phyloP scores from a whole-genome alignment of 1,140 invertebrate genomes.

The Brachionus sp. region DNA sequence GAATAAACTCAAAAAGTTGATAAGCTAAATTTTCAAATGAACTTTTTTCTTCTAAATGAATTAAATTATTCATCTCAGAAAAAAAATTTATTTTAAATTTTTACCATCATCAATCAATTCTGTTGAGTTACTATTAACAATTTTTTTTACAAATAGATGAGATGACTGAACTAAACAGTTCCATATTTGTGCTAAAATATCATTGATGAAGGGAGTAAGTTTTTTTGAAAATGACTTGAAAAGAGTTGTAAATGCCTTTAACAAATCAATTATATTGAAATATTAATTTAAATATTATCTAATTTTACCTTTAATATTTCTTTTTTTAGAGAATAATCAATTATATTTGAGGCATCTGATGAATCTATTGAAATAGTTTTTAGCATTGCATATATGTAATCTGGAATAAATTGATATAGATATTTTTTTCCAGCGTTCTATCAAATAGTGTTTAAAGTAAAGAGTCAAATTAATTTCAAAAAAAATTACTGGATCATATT shows the following conservation, averaged over 20 bases:
- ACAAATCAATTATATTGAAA: background rate
- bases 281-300: background rate
- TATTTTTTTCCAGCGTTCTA: conserved; percentile 63
- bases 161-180: conserved; percentile 69
- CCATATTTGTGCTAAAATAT: conserved; percentile 71
- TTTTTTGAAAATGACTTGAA: conserved; percentile 66
- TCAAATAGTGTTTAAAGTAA: background rate
- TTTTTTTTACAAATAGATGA: conserved; percentile 61
- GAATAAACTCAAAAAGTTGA: conserved; percentile 73
- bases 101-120: background rate
- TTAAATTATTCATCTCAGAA: background rate
- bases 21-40: conserved; percentile 73
- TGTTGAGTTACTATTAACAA: background rate
- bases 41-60: conserved; percentile 66
- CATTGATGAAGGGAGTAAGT: conserved; percentile 60
- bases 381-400: conserved; percentile 70
- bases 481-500: conserved; percentile 62
- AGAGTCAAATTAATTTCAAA: background rate
- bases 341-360: conserved; percentile 63
- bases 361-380: conserved; percentile 62
- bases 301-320: conserved; percentile 67
- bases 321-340: conserved; percentile 69
- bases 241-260: conserved; percentile 16
- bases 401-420: conserved; percentile 68
- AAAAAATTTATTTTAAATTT: background rate